Evolutionary conservation across 2,797 vertebrate genomes (phyloP), one percentile per base, ranked within the genome.

Genomic region (Rousettus madagascariensis): DNA sequence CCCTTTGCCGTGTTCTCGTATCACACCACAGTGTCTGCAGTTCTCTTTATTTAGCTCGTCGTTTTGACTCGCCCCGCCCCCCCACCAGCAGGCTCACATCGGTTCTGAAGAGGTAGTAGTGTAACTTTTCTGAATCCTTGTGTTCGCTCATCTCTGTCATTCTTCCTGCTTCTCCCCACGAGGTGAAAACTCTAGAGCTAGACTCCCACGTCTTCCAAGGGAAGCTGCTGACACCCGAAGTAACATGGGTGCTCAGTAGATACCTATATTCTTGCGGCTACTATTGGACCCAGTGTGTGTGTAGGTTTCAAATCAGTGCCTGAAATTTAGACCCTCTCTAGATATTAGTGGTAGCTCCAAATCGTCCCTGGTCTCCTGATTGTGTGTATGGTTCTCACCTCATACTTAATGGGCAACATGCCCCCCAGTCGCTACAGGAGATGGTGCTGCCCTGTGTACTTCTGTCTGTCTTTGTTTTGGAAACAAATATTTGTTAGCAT

Each of bases 321-420:
- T 38, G n/a, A 78, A 87, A 17, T 36, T 11, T 68, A 53, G 74
- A 84, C 12, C 28, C 68, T 68, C 55, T 71, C 19, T 13, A 26
- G 84, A 46, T 19, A 13, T 72, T 46, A 13, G 8, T 11, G 6
- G 11, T 3, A 8, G 59, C n/a, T 87, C 86, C 8, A 82, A 26
- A 66, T 68, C 66, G 17, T 90, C 59, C 68, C 1, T 2, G 11
- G 51, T 77, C 22, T 41, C 19, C 28, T 4, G 24, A 33, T 17
- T 9, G 5, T 24, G 11, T 6, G 7, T 36, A 19, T 51, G 38
- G 38, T n/a, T 55, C 82, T 86, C 28, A 22, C 26, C 33, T 68
- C 6, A 1, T 2, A 66, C 11, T 72, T 28, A 28, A 2, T 15
- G 7, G 30, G 53, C 68, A 4, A 0, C 0, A 0, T 8, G 8